phyloP scores from a whole-genome alignment of 2,888 invertebrate species.

The Bruchidius siliquastri region DNA sequence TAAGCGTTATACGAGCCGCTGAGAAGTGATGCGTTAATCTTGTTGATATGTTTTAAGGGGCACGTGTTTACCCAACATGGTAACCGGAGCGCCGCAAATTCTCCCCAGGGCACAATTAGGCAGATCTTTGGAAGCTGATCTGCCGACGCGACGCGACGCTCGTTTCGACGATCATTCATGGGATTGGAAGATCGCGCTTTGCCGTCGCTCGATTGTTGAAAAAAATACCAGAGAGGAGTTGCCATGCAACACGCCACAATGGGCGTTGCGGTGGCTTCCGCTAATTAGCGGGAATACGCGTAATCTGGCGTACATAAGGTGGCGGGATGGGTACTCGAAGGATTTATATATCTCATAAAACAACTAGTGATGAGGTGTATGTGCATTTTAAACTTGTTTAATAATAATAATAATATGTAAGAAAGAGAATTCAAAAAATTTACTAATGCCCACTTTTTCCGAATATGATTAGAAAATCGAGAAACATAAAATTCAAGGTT shows the following conservation, averaged over 20 bases:
- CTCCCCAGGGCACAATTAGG: not conserved
- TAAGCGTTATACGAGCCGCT: not conserved
- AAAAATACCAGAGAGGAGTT: constrained; percentile 12
- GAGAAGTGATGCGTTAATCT: not conserved
- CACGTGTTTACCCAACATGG: not conserved
- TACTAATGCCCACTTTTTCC: too few relatives aligned
- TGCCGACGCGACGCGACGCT: not conserved
- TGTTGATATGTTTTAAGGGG: not conserved
- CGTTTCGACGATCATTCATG: not conserved
- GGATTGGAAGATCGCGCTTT: not conserved
- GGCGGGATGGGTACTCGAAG: not conserved
- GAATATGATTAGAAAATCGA: too few relatives aligned
- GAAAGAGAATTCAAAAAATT: too few relatives aligned
- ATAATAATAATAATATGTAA: too few relatives aligned
- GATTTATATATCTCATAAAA: not conserved
- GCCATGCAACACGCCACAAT: constrained; percentile 16
- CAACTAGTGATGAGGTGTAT: not conserved
- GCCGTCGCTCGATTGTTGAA: not conserved
- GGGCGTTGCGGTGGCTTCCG: constrained; percentile 10
- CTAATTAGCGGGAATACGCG: constrained; percentile 14
- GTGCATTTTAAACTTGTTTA: too few relatives aligned
- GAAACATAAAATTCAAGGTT: too few relatives aligned
- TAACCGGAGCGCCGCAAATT: not conserved
- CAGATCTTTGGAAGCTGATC: not conserved
- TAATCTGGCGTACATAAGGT: not conserved